Evolutionary conservation across 1,140 invertebrate species (phyloP).

Genomic region (Musca domestica): DNA sequence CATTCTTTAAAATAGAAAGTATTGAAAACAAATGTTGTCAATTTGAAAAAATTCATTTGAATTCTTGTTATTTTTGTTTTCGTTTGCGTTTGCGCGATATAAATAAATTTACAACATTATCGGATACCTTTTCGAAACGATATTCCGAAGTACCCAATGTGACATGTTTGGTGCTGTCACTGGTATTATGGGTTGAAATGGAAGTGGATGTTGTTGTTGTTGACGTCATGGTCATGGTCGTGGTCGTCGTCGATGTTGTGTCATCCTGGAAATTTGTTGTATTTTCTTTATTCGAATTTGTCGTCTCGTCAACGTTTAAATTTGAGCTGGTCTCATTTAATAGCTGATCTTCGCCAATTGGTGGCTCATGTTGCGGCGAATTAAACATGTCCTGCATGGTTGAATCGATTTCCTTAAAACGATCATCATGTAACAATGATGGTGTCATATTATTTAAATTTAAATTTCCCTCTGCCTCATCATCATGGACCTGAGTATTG

Average conservation of each 20-base stretch:
- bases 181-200: constrained; percentile 4
- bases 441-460: not conserved
- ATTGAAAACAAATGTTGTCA: no score
- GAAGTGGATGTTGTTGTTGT: no score
- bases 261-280: not conserved
- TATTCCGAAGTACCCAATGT: constrained; percentile 44
- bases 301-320: not conserved
- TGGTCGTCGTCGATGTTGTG: not conserved
- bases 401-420: constrained; percentile 25
- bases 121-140: constrained; percentile 39
- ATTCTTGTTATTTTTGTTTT: constrained; percentile 10
- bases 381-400: constrained; percentile 23
- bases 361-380: constrained; percentile 18
- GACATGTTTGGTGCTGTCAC: constrained; percentile 39
- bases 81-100: constrained; percentile 31
- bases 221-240: no score
- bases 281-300: not conserved
- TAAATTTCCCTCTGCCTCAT: no score
- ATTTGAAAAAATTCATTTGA: no score
- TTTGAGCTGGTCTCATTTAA: not conserved
- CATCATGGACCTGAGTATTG: not conserved
- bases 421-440: constrained; percentile 18
- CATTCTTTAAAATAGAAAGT: no score
- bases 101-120: constrained; percentile 27
- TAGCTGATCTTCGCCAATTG: not conserved